These are phyloP conservation scores for Drosophila melanocephala DNA, from an alignment of 2,888 invertebrate species.

Conservation along the genomic window DNA sequence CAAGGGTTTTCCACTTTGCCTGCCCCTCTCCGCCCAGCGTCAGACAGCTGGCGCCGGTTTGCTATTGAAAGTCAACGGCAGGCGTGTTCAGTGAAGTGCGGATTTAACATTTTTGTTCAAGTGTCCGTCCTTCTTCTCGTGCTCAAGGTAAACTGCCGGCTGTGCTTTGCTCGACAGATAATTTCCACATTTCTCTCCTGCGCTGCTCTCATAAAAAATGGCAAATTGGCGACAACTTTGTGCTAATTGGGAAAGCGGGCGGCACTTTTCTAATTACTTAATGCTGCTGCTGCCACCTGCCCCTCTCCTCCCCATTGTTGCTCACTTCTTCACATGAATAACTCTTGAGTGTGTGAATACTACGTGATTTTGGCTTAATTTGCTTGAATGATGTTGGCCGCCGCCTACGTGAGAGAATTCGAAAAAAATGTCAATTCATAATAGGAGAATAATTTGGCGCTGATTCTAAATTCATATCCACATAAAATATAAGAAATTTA, in stretches of 20 bases:
- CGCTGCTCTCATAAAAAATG: conserved; percentile 37
- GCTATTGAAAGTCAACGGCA: not conserved
- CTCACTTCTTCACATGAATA: conserved; percentile 21
- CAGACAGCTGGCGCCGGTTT: not conserved
- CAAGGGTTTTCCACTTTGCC: conserved; percentile 26
- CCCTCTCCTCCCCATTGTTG: not conserved
- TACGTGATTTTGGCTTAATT: conserved; percentile 70
- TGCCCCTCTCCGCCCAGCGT: fast-evolving
- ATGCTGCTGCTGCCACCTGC: conserved; percentile 7
- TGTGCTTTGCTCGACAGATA: conserved; percentile 19
- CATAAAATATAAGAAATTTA: not conserved
- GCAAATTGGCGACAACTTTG: conserved; percentile 42
- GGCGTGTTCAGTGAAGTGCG: conserved; percentile 28
- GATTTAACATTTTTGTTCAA: conserved; percentile 58
- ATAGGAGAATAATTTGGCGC: not conserved
- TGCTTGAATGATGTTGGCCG: not conserved
- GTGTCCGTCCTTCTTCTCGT: conserved; percentile 54
- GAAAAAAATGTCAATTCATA: not conserved
- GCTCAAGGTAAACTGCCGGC: conserved; percentile 60
- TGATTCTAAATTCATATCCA: not conserved
- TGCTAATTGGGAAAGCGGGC: conserved; percentile 65
- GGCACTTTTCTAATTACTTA: conserved; percentile 71
- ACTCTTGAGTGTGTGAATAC: conserved; percentile 42
- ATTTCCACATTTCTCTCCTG: conserved; percentile 8
- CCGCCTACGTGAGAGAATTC: not conserved